A percentile compares a stretch with the other conserved stretches of the same genome.
phyloP scores from a whole-genome alignment of 2,888 invertebrate species.

The Synergus umbraculus region DNA sequence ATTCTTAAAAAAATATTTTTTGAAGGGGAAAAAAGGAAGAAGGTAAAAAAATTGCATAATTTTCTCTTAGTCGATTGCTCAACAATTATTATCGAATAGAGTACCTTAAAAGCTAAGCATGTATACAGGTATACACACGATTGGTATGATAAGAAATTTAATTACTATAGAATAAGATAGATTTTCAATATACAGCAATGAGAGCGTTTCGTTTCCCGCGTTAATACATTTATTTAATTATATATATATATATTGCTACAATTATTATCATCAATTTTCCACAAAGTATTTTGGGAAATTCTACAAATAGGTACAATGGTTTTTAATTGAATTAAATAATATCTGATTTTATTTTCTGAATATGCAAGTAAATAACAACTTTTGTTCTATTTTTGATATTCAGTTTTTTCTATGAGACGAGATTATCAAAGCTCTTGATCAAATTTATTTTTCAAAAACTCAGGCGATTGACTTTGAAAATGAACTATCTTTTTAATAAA shows the following conservation, averaged over 20 bases:
- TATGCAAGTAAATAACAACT: not conserved
- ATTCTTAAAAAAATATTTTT: constrained; percentile 27
- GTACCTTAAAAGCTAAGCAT: constrained; percentile 28
- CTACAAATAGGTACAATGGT: constrained; percentile 20
- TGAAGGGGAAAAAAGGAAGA: not conserved
- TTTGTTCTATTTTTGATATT: too few species aligned
- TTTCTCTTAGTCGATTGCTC: constrained; percentile 3
- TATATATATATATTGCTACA: constrained; percentile 20
- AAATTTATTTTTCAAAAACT: not conserved
- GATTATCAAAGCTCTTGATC: not conserved
- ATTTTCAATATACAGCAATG: constrained; percentile 29
- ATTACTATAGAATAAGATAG: constrained; percentile 14
- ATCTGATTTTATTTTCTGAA: not conserved
- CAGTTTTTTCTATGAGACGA: too few species aligned
- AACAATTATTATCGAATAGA: constrained; percentile 12
- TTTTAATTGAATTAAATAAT: constrained; percentile 5
- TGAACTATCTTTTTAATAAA: not conserved
- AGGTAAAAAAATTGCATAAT: constrained; percentile 8
- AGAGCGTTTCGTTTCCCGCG: constrained; percentile 41
- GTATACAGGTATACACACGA: not conserved
- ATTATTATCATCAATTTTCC: constrained; percentile 33
- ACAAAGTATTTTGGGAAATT: not conserved
- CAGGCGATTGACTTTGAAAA: not conserved
- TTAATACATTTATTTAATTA: constrained; percentile 22
- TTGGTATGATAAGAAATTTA: constrained; percentile 35